A percentile compares a stretch with the other conserved stretches of the same genome.
These are phyloP conservation scores for Pygmarrhopalites habei DNA, from an alignment of 1,140 invertebrate species.

Conservation along the genomic window DNA sequence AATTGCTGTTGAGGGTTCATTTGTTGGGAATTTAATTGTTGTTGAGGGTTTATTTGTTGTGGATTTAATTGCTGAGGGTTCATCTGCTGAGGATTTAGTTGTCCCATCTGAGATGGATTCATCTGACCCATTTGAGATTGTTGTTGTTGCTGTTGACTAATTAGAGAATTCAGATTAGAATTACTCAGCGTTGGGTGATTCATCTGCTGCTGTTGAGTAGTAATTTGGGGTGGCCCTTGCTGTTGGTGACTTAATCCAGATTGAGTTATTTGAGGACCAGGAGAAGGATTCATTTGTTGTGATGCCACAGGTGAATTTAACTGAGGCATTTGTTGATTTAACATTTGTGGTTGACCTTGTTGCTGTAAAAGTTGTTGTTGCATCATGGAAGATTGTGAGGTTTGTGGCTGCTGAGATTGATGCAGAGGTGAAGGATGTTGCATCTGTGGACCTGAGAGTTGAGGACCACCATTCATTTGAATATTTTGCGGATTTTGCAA, in stretches of 20 bases:
- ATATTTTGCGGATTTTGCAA: too few species aligned
- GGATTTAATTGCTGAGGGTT: slow-evolving; percentile 11
- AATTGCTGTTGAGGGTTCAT: slow-evolving; percentile 42
- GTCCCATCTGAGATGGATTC: slow-evolving; percentile 1
- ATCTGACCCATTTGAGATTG: too few species aligned
- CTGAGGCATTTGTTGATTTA: slow-evolving; percentile 33
- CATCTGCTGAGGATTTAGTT: slow-evolving; percentile 6
- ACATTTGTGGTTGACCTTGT: slow-evolving; percentile 26
- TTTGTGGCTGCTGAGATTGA: slow-evolving; percentile 31
- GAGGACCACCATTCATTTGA: too few species aligned
- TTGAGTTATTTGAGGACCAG: slow-evolving; percentile 3
- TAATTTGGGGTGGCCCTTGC: background rate
- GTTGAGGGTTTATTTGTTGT: slow-evolving; percentile 5
- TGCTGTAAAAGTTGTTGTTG: slow-evolving; percentile 26
- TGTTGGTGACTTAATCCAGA: slow-evolving; percentile 5
- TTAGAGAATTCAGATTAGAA: too few species aligned
- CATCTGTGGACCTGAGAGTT: too few species aligned
- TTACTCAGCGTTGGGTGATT: too few species aligned
- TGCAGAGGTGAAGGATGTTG: slow-evolving; percentile 32
- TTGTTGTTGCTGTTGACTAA: slow-evolving; percentile 7
- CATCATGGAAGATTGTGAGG: slow-evolving; percentile 39
- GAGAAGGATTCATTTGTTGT: background rate
- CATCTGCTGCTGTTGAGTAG: slow-evolving; percentile 22
- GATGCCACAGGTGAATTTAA: background rate
- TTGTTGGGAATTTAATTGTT: slow-evolving; percentile 7